Percentiles rank a stretch among this genome's conserved stretches.
Conservation (phyloP, 2,113 vertebrate species). For the Ivindomyrus marchei region DNA sequence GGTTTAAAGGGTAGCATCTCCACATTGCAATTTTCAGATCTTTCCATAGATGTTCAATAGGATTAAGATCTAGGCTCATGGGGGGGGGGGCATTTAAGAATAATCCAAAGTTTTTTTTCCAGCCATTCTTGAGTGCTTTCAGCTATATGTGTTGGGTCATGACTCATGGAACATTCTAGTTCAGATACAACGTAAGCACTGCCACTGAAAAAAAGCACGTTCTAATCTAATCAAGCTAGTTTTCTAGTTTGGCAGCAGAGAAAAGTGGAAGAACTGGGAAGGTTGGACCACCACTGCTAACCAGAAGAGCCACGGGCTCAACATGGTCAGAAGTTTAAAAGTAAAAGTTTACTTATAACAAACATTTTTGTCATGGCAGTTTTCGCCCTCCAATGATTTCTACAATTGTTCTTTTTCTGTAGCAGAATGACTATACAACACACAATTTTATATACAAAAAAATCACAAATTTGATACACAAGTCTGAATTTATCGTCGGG, state of each 20-base stretch:
- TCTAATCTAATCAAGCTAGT: no score
- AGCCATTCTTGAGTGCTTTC: no score
- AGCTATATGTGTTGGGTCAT: no score
- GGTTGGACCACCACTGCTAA: not conserved
- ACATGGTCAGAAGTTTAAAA: not conserved
- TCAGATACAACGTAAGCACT: no score
- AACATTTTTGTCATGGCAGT: not conserved
- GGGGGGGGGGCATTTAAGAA: no score
- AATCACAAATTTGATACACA: not conserved
- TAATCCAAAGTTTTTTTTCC: no score
- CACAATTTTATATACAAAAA: not conserved
- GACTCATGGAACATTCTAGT: no score
- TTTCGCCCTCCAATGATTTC: not conserved
- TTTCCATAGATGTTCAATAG: no score
- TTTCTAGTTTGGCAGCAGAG: not conserved
- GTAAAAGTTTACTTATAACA: not conserved
- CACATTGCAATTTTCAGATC: no score
- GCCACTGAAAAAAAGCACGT: no score
- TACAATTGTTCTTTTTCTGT: not conserved
- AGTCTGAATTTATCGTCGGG: not conserved
- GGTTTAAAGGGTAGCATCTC: no score
- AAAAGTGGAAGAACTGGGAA: not conserved
- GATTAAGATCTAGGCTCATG: no score
- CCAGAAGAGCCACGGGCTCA: not conserved
- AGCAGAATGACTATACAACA: not conserved